These are phyloP conservation scores for Sialis lutaria DNA, from an alignment of 2,888 invertebrate species.

Conservation along the genomic window DNA sequence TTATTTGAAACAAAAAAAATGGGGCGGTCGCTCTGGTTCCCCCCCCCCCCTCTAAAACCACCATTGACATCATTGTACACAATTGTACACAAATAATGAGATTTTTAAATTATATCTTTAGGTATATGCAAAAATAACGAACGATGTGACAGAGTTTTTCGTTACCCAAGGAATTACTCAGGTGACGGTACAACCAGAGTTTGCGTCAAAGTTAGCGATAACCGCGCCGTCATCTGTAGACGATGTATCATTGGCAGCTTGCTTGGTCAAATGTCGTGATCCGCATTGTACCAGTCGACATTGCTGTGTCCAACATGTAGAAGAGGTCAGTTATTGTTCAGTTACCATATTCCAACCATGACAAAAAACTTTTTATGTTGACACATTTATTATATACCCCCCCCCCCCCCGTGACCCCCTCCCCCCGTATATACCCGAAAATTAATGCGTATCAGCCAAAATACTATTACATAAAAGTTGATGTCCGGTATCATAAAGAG, in stretches of 20 bases:
- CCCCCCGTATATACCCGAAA: no score
- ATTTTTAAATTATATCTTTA: conserved; percentile 12
- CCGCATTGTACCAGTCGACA: conserved; percentile 24
- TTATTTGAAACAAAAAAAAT: no score
- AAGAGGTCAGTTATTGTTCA: background rate
- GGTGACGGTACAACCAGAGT: conserved; percentile 80
- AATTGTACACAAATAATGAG: background rate
- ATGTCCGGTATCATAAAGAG: no score
- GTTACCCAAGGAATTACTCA: conserved; percentile 64
- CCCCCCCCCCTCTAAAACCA: no score
- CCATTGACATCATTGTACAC: no score
- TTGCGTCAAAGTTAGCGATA: conserved; percentile 22
- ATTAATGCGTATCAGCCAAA: no score
- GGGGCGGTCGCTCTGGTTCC: no score
- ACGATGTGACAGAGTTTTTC: conserved; percentile 55
- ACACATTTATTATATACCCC: no score
- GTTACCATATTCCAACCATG: no score
- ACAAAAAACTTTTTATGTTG: no score
- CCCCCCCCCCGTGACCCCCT: no score
- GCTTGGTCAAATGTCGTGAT: conserved; percentile 26
- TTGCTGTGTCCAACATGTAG: conserved; percentile 21
- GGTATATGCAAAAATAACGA: conserved; percentile 35
- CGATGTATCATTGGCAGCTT: conserved; percentile 11
- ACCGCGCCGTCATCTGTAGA: conserved; percentile 7
- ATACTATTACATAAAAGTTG: no score